These are phyloP conservation scores for Taenaris catops DNA, from an alignment of 2,888 invertebrate species.

Conservation along the genomic window DNA sequence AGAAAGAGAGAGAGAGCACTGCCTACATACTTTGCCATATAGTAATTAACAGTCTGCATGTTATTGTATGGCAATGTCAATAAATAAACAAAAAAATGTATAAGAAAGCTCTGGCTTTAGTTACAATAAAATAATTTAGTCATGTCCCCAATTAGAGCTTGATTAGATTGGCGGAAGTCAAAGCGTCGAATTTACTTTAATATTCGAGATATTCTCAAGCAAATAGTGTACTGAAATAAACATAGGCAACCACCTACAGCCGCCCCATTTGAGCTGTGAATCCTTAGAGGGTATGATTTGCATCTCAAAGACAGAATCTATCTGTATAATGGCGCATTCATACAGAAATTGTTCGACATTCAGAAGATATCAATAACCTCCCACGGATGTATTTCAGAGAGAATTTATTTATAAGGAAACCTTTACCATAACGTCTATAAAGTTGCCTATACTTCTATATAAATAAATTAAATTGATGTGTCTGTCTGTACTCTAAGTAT, in stretches of 20 bases:
- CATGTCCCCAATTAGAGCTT: not conserved
- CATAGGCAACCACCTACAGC: constrained; percentile 28
- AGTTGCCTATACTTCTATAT: no score
- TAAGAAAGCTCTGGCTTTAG: no score
- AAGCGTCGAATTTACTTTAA: constrained; percentile 25
- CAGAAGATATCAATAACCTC: constrained; percentile 29
- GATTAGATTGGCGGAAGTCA: constrained; percentile 3
- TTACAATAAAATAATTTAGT: no score
- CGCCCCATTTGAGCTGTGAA: constrained; percentile 47
- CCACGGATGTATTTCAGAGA: constrained; percentile 7
- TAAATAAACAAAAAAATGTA: no score
- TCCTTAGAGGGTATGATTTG: constrained; percentile 45
- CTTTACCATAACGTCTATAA: not conserved
- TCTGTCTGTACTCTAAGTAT: no score
- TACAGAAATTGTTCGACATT: constrained; percentile 29
- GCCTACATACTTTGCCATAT: no score
- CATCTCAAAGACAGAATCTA: constrained; percentile 57
- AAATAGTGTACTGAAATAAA: constrained; percentile 27
- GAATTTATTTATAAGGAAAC: constrained; percentile 9
- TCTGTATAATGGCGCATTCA: constrained; percentile 30
- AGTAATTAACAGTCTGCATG: no score
- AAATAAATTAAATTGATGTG: no score
- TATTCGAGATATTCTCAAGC: constrained; percentile 27
- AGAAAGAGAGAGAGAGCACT: no score
- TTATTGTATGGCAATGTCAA: no score